Conservation (phyloP, 2,888 invertebrate genomes). For the Amphipoea oculea region DNA sequence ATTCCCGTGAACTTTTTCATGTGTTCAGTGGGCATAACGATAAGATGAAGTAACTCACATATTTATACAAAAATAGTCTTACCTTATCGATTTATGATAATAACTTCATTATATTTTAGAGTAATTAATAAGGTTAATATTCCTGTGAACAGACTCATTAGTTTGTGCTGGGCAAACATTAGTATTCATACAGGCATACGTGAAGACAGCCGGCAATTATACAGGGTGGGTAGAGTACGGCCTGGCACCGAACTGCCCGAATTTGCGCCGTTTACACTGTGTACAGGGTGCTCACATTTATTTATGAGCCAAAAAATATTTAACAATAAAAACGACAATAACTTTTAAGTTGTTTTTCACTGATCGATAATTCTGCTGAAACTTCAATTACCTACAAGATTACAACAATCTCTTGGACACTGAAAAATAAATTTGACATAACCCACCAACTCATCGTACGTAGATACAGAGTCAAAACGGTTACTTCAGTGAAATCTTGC, state of each 20-base stretch:
- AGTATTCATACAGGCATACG: constrained; percentile 80
- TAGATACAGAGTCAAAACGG: not conserved
- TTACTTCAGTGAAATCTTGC: not conserved
- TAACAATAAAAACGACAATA: not conserved
- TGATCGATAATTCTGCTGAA: not conserved
- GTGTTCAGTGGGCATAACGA: not conserved
- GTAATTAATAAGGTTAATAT: constrained; percentile 12
- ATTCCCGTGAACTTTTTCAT: not conserved
- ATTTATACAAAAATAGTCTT: constrained; percentile 9
- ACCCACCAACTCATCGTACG: too few species aligned
- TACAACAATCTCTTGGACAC: not conserved
- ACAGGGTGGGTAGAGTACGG: constrained; percentile 82
- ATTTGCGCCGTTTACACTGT: constrained; percentile 80
- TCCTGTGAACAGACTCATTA: constrained; percentile 28
- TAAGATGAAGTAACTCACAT: not conserved
- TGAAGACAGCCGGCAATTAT: constrained; percentile 86
- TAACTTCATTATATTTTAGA: not conserved
- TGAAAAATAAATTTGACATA: not conserved
- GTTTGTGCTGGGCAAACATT: constrained; percentile 56
- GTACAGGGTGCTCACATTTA: constrained; percentile 73
- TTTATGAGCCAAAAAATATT: not conserved
- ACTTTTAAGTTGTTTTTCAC: not conserved
- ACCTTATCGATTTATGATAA: not conserved
- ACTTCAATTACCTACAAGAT: not conserved
- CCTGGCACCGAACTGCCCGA: constrained; percentile 87